phyloP scores from a whole-genome alignment of 2,113 vertebrate genomes.

The Mungos mungo region DNA sequence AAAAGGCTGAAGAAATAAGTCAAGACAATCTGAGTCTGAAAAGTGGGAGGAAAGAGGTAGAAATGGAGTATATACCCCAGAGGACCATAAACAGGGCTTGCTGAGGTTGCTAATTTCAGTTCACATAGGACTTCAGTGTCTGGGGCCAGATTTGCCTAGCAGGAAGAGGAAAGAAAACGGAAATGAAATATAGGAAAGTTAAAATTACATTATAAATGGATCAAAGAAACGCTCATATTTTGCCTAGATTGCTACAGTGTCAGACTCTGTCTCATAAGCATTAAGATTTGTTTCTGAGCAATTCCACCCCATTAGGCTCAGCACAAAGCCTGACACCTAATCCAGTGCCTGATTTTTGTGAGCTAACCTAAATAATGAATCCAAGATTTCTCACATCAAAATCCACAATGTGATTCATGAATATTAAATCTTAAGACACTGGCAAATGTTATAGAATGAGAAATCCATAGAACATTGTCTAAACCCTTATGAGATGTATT shows the following conservation, averaged over 20 bases:
- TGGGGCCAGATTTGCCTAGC: not conserved
- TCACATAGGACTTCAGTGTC: not conserved
- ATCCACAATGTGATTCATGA: not conserved
- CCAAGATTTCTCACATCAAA: not conserved
- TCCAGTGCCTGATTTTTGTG: not conserved
- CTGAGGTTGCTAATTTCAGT: not conserved
- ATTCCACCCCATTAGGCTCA: not conserved
- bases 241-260: not conserved
- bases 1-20: not conserved
- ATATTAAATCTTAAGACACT: not conserved
- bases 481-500: not conserved
- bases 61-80: not conserved
- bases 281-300: not conserved
- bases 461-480: not conserved
- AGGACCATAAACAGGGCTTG: not conserved
- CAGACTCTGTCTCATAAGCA: not conserved
- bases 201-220: not conserved
- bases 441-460: not conserved
- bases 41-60: not conserved
- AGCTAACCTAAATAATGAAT: constrained; percentile 20
- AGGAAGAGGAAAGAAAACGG: not conserved
- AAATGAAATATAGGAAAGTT: not conserved
- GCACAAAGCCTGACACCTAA: not conserved
- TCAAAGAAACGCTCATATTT: not conserved
- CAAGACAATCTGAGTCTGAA: constrained; percentile 49